phyloP scores from a whole-genome alignment of 2,888 invertebrate species.

The Ceraclea dissimilis region DNA sequence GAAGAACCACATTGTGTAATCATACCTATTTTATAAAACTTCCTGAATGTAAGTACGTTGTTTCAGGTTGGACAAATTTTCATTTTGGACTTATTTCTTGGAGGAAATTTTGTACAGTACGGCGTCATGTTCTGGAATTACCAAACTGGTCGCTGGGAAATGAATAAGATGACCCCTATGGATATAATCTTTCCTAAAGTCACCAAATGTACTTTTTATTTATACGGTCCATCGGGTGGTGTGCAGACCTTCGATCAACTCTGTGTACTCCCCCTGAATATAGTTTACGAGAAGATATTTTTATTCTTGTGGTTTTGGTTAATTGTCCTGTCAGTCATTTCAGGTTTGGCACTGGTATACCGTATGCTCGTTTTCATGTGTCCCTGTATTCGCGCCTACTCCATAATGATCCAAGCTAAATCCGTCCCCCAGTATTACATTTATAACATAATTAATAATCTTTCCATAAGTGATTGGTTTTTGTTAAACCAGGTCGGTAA shows the following conservation, averaged over 20 bases:
- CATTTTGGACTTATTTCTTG: constrained; percentile 57
- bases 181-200: constrained; percentile 61
- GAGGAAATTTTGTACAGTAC: constrained; percentile 53
- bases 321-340: constrained; percentile 52
- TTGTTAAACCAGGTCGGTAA: constrained; percentile 65
- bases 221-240: constrained; percentile 53
- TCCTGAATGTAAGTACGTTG: not conserved
- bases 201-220: constrained; percentile 54
- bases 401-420: constrained; percentile 55
- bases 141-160: constrained; percentile 38
- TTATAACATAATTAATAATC: constrained; percentile 43
- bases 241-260: constrained; percentile 53
- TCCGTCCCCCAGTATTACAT: constrained; percentile 46
- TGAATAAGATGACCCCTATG: constrained; percentile 55
- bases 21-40: not conserved
- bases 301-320: constrained; percentile 71
- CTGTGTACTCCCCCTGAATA: constrained; percentile 70
- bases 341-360: constrained; percentile 58
- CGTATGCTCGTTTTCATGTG: constrained; percentile 44
- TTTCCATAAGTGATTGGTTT: constrained; percentile 71
- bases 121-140: constrained; percentile 48
- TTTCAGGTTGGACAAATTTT: constrained; percentile 61
- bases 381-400: constrained; percentile 51
- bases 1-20: not conserved
- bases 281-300: constrained; percentile 74